Evolutionary conservation across 1,140 invertebrate species (phyloP).

Genomic region (Pygmarrhopalites habei): DNA sequence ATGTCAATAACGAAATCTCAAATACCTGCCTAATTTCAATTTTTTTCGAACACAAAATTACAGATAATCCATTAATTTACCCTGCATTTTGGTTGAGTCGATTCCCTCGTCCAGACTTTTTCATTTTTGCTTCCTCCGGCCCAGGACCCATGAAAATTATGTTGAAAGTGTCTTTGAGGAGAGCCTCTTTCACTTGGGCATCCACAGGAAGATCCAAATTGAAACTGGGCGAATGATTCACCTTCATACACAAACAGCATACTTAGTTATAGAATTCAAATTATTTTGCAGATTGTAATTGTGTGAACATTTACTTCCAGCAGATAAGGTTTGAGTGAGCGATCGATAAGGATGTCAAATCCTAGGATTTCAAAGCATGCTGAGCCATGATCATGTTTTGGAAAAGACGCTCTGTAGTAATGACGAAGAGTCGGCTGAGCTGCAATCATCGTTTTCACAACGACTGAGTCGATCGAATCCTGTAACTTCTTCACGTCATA

Average conservation of each 20-base stretch:
- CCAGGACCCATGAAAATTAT: constrained; percentile 50
- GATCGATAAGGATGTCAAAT: constrained; percentile 78
- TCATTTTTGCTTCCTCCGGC: neutral
- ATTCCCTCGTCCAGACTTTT: neutral
- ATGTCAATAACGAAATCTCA: too few relatives aligned
- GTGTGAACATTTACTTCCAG: constrained; percentile 57
- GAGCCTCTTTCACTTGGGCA: constrained; percentile 47
- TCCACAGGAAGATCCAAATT: constrained; percentile 47
- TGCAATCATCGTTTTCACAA: constrained; percentile 79
- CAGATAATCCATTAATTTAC: neutral
- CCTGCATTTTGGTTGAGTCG: too few relatives aligned
- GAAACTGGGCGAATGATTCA: constrained; percentile 50
- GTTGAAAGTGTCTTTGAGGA: constrained; percentile 46
- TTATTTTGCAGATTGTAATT: too few relatives aligned
- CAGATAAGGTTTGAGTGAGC: constrained; percentile 73
- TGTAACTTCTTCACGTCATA: constrained; percentile 67
- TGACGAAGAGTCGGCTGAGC: constrained; percentile 70
- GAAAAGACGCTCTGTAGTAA: constrained; percentile 81
- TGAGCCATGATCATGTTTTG: constrained; percentile 68
- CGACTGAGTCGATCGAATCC: constrained; percentile 74
- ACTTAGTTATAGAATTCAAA: neutral
- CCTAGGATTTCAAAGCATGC: constrained; percentile 85
- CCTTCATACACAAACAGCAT: constrained; percentile 42
- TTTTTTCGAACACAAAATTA: neutral
- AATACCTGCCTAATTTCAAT: too few relatives aligned